Percentiles rank a stretch among this genome's conserved stretches.
phyloP scores from a whole-genome alignment of 2,113 vertebrate species.

The Cettia cetti region DNA sequence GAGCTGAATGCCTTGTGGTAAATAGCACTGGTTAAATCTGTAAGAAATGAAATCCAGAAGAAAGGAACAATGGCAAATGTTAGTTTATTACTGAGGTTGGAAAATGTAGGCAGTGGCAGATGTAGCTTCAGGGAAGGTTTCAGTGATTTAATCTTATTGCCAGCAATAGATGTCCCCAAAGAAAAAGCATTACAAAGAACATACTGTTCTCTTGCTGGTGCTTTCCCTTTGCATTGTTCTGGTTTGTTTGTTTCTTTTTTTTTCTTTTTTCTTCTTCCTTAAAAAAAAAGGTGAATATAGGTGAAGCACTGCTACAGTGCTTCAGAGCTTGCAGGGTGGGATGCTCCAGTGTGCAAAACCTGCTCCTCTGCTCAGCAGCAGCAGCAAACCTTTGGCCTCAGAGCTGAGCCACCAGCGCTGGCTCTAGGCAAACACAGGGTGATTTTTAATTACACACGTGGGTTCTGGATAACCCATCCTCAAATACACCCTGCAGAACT shows the following conservation, averaged over 20 bases:
- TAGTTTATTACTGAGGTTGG: conserved; percentile 66
- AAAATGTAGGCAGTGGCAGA: conserved; percentile 68
- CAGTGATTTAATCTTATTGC: conserved; percentile 64
- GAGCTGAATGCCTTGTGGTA: conserved; percentile 56
- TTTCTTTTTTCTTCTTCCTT: fast-evolving
- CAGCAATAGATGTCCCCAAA: conserved; percentile 53
- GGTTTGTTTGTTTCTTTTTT: neutral
- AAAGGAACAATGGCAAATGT: conserved; percentile 65
- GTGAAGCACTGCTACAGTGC: neutral
- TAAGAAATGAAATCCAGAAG: conserved; percentile 68
- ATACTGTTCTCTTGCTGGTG: conserved; percentile 54
- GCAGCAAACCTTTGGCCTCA: neutral
- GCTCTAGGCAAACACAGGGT: fast-evolving
- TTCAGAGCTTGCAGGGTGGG: neutral
- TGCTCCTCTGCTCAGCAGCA: neutral
- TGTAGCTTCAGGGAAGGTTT: conserved; percentile 66
- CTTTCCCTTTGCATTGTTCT: conserved; percentile 56
- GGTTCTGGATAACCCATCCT: neutral
- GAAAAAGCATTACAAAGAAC: conserved; percentile 62
- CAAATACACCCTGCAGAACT: neutral
- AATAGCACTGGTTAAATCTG: conserved; percentile 42
- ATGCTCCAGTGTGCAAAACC: neutral
- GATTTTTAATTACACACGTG: fast-evolving
- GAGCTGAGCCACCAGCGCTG: neutral
- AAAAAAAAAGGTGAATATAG: neutral